A percentile compares a stretch with the other conserved stretches of the same genome.
These are phyloP conservation scores for Malurus alboscapulatus DNA, from an alignment of 2,113 vertebrate genomes.

Conservation along the genomic window DNA sequence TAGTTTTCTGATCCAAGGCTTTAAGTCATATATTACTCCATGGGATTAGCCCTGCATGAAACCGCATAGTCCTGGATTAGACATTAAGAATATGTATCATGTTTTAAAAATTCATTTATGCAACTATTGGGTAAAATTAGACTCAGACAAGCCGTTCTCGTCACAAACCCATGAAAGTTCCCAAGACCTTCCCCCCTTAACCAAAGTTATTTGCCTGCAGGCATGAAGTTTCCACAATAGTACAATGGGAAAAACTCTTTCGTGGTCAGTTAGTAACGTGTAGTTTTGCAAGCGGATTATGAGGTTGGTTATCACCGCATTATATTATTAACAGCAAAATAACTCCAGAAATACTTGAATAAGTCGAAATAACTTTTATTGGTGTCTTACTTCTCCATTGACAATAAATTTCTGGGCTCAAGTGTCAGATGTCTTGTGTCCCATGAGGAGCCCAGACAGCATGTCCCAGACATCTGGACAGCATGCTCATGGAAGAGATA, in stretches of 20 bases:
- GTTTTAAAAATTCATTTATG: slow-evolving; percentile 64
- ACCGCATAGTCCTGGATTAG: slow-evolving; percentile 43
- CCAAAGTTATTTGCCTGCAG: slow-evolving; percentile 44
- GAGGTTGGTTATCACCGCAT: background rate
- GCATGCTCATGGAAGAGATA: background rate
- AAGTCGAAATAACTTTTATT: slow-evolving; percentile 33
- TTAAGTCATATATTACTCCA: slow-evolving; percentile 49
- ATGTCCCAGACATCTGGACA: background rate
- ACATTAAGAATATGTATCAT: slow-evolving; percentile 58
- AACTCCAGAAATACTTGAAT: background rate
- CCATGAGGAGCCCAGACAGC: background rate
- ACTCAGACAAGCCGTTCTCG: slow-evolving; percentile 53
- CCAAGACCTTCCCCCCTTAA: slow-evolving; percentile 4
- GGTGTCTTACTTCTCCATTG: slow-evolving; percentile 29
- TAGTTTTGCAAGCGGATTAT: background rate
- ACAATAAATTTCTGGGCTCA: slow-evolving; percentile 1
- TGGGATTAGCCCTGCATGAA: slow-evolving; percentile 41
- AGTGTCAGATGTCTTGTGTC: background rate
- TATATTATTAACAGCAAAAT: background rate
- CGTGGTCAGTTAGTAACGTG: background rate
- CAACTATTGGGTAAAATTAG: slow-evolving; percentile 58
- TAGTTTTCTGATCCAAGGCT: slow-evolving; percentile 44
- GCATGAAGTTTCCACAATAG: background rate
- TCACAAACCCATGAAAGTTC: slow-evolving; percentile 33
- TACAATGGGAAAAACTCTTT: slow-evolving; percentile 23